Evolutionary conservation across 2,797 vertebrate species (phyloP).

Genomic region (Cichlasoma orientale): DNA sequence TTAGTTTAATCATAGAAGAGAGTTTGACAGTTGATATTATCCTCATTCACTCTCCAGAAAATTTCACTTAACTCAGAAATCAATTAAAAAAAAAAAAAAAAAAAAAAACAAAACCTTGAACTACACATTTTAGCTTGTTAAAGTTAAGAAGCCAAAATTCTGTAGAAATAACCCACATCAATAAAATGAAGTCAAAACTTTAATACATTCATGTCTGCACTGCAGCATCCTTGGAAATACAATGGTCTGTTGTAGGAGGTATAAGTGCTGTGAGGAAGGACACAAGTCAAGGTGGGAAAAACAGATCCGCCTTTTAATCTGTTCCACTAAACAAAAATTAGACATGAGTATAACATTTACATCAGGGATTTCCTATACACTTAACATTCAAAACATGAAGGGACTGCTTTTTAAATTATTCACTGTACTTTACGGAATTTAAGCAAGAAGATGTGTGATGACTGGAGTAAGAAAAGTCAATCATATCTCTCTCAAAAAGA

Average conservation of each 20-base stretch:
- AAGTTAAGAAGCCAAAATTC: background rate
- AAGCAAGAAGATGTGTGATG: slow-evolving; percentile 22
- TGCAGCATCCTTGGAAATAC: background rate
- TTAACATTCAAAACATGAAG: slow-evolving; percentile 45
- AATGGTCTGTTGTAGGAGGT: background rate
- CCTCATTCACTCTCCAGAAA: background rate
- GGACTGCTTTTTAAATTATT: slow-evolving; percentile 16
- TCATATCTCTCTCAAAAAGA: slow-evolving; percentile 15
- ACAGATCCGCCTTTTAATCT: slow-evolving; percentile 62
- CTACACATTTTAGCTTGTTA: background rate
- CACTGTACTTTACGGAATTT: slow-evolving; percentile 23
- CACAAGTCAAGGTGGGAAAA: slow-evolving; percentile 49
- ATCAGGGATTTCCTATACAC: slow-evolving; percentile 29
- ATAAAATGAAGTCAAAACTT: background rate
- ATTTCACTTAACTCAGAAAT: background rate
- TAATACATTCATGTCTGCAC: background rate
- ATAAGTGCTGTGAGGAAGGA: slow-evolving; percentile 13
- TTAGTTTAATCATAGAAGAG: background rate
- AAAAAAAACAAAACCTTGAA: background rate
- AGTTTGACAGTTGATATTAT: background rate
- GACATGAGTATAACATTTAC: slow-evolving; percentile 37
- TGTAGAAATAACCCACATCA: background rate
- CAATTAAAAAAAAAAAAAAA: background rate
- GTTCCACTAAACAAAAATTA: slow-evolving; percentile 51
- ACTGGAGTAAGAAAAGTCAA: slow-evolving; percentile 28